Evolutionary conservation across 2,797 vertebrate species (phyloP).

Genomic region (Pipistrellus kuhlii): DNA sequence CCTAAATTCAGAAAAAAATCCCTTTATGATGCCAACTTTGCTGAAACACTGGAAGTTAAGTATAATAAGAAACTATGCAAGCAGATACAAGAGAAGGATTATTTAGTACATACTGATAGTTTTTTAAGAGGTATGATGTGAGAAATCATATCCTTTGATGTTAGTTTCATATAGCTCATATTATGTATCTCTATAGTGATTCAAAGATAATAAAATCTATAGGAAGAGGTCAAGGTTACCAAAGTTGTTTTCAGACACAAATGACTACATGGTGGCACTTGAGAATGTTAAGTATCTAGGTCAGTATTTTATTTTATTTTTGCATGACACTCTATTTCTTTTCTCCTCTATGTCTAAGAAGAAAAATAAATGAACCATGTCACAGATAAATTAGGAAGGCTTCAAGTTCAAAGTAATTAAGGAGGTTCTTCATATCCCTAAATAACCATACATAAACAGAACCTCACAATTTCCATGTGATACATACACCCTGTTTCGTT

Average conservation of each 20-base stretch:
- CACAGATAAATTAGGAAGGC: background rate
- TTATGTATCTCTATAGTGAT: background rate
- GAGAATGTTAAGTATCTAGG: background rate
- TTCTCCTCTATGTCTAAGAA: background rate
- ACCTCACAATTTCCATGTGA: background rate
- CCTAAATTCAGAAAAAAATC: constrained; percentile 54
- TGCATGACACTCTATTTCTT: background rate
- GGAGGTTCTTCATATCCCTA: background rate
- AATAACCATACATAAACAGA: background rate
- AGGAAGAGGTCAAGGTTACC: background rate
- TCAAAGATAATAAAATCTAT: background rate
- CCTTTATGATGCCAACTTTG: background rate
- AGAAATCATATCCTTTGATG: background rate
- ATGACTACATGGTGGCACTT: background rate
- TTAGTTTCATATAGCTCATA: background rate
- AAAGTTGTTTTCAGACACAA: background rate
- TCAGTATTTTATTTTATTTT: background rate
- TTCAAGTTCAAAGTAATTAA: constrained; percentile 17
- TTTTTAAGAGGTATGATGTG: background rate
- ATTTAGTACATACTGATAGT: background rate
- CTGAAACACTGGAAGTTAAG: background rate
- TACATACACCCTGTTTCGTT: background rate
- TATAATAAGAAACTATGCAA: background rate
- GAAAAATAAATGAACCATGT: background rate
- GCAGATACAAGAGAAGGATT: background rate